Evolutionary conservation across 2,797 vertebrate species (phyloP).

Genomic region (Syndactyla subalaris): DNA sequence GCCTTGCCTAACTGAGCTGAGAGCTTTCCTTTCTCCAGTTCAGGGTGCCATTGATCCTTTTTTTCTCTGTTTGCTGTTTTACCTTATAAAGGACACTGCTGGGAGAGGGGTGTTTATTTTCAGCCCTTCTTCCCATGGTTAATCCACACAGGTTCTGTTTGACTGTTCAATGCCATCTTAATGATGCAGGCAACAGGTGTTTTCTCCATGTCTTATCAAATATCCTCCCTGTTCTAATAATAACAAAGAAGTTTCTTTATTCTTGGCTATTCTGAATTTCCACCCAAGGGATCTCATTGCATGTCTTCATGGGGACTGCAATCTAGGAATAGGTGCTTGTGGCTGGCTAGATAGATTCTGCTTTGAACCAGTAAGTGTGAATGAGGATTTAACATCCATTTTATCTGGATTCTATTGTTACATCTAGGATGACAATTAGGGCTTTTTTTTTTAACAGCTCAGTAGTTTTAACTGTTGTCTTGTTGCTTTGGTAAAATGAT

Average conservation of each 20-base stretch:
- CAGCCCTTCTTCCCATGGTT: conserved; percentile 12
- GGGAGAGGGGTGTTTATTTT: conserved; percentile 32
- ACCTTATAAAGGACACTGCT: background rate
- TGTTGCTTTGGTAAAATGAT: background rate
- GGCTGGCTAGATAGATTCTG: background rate
- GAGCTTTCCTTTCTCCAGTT: background rate
- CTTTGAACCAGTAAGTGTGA: background rate
- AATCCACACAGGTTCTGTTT: conserved; percentile 17
- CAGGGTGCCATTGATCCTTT: background rate
- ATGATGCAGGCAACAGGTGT: conserved; percentile 42
- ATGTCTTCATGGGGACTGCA: background rate
- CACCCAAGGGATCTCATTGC: background rate
- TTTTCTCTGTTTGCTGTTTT: background rate
- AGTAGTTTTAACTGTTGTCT: background rate
- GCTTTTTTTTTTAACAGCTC: background rate
- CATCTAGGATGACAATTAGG: background rate
- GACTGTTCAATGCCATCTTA: background rate
- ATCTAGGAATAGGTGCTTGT: conserved; percentile 37
- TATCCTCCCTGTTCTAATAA: conserved; percentile 48
- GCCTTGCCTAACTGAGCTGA: background rate
- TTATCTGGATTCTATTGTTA: background rate
- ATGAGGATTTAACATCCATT: background rate
- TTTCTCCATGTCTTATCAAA: conserved; percentile 48
- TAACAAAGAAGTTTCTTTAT: conserved; percentile 33
- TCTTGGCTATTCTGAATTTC: background rate